Evolutionary conservation across 2,888 invertebrate genomes (phyloP).

Genomic region (Caenorhabditis doughertyi): DNA sequence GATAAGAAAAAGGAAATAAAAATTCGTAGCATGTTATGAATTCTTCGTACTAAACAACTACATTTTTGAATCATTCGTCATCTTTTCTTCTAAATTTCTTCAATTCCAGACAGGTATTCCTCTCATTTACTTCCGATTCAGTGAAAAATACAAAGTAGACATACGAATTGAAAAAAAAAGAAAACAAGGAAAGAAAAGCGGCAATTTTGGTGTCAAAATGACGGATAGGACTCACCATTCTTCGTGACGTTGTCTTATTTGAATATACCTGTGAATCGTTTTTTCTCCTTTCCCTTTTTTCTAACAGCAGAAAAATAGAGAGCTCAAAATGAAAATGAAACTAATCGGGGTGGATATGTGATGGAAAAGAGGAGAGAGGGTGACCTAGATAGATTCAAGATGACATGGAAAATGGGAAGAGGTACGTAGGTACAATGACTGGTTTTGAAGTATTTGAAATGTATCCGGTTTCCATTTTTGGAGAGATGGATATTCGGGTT

Average conservation of each 20-base stretch:
- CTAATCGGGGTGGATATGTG: conserved; percentile 24
- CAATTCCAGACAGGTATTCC: conserved; percentile 24
- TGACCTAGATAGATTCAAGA: conserved; percentile 37
- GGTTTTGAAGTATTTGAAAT: conserved; percentile 56
- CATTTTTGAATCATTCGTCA: conserved; percentile 17
- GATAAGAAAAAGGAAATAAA: not conserved
- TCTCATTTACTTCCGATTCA: conserved; percentile 18
- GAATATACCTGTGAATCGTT: conserved; percentile 3
- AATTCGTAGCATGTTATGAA: not conserved
- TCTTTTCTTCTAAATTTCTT: not conserved
- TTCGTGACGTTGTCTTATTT: conserved; percentile 26
- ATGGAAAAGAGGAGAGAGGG: not conserved
- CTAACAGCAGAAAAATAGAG: conserved; percentile 3
- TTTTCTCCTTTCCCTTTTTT: not conserved
- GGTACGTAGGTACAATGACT: conserved; percentile 20
- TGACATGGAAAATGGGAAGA: conserved; percentile 14
- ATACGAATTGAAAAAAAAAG: not conserved
- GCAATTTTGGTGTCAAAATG: conserved; percentile 51
- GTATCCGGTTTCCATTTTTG: conserved; percentile 48
- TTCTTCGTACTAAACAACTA: conserved; percentile 13
- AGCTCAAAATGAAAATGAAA: conserved; percentile 33
- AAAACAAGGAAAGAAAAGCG: conserved; percentile 15
- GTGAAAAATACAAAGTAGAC: conserved; percentile 8
- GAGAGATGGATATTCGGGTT: conserved; percentile 7
- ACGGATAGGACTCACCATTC: conserved; percentile 51